phyloP scores from a whole-genome alignment of 2,797 vertebrate species.

The Yasuhikotakia modesta region DNA sequence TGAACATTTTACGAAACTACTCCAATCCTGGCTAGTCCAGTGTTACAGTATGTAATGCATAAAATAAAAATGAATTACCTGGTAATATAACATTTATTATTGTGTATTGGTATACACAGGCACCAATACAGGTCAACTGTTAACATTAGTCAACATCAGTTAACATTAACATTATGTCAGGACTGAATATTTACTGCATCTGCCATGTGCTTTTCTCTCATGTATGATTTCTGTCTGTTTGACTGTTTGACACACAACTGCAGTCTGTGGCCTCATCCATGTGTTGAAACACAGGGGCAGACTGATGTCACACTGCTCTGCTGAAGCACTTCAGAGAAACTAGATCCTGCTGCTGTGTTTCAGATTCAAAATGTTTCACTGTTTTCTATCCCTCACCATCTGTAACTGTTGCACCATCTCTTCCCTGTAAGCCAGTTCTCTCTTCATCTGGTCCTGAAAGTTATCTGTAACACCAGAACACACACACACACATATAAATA shows the following conservation, averaged over 20 bases:
- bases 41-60: too few relatives aligned
- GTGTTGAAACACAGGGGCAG: constrained; percentile 65
- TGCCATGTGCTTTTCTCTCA: constrained; percentile 9
- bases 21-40: background rate
- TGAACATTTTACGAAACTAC: background rate
- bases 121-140: background rate
- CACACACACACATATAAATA: too few relatives aligned
- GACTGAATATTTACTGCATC: too few relatives aligned
- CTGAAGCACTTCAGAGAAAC: constrained; percentile 64
- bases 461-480: constrained; percentile 79
- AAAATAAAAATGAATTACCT: too few relatives aligned
- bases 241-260: constrained; percentile 69
- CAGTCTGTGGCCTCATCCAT: constrained; percentile 67
- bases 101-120: background rate
- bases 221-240: constrained; percentile 25
- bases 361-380: too few relatives aligned
- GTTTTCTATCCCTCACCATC: constrained; percentile 88
- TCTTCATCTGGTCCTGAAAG: constrained; percentile 98
- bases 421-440: constrained; percentile 95
- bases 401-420: constrained; percentile 98
- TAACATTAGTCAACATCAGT: too few relatives aligned
- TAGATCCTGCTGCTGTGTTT: constrained; percentile 20
- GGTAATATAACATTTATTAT: too few relatives aligned
- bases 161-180: too few relatives aligned
- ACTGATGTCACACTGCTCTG: constrained; percentile 69